Percentiles rank a stretch among this genome's conserved stretches.
Conservation (phyloP, 1,140 invertebrate genomes). For the Zaprionus tsacasi region DNA sequence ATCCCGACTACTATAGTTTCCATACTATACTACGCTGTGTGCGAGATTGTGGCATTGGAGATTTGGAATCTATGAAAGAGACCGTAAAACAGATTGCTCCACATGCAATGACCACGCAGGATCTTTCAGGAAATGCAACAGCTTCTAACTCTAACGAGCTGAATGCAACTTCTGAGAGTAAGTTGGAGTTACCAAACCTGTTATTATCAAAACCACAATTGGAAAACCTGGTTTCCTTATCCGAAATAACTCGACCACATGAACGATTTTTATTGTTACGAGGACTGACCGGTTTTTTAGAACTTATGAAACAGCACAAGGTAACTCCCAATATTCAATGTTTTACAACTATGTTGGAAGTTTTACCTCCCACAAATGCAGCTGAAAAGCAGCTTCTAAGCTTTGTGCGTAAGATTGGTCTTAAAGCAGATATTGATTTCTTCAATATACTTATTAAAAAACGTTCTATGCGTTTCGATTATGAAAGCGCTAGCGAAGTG, state of each 20-base stretch:
- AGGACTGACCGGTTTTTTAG: conserved; percentile 89
- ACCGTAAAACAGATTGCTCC: conserved; percentile 66
- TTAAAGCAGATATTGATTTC: conserved; percentile 91
- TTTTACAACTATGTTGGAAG: conserved; percentile 90
- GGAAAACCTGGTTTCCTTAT: conserved; percentile 86
- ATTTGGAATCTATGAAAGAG: conserved; percentile 86
- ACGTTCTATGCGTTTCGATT: conserved; percentile 88
- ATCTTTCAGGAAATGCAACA: background rate
- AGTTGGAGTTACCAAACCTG: conserved; percentile 86
- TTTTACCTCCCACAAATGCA: conserved; percentile 87
- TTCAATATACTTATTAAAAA: conserved; percentile 95
- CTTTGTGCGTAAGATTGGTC: conserved; percentile 86
- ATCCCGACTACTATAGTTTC: conserved; percentile 89
- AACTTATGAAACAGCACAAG: conserved; percentile 88
- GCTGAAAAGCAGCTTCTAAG: conserved; percentile 88
- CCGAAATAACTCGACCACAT: conserved; percentile 86
- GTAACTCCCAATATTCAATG: conserved; percentile 91
- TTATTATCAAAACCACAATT: conserved; percentile 86
- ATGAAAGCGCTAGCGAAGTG: conserved; percentile 88
- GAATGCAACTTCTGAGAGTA: conserved; percentile 73
- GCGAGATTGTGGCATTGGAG: conserved; percentile 92
- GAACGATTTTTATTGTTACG: conserved; percentile 92
- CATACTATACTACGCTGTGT: conserved; percentile 92
- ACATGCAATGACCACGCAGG: background rate
- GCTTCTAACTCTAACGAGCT: conserved; percentile 46